Conservation (phyloP, 2,888 invertebrate species). For the Nephrocerus scutellatus region DNA sequence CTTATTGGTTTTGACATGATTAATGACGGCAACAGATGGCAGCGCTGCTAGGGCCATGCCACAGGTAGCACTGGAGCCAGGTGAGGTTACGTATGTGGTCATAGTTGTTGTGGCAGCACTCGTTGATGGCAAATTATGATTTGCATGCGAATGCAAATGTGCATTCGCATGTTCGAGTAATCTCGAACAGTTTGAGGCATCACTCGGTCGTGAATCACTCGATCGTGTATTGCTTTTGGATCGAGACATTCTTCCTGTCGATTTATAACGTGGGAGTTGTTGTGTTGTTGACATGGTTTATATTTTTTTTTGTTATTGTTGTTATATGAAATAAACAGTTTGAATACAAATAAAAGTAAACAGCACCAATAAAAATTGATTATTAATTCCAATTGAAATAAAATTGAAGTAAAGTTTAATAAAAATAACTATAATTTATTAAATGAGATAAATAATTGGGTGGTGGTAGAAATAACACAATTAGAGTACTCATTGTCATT, state of each 20-base stretch:
- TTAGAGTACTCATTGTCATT: too few species aligned
- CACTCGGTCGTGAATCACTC: slow-evolving; percentile 46
- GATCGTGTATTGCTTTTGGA: slow-evolving; percentile 47
- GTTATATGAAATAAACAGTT: too few species aligned
- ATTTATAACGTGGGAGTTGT: too few species aligned
- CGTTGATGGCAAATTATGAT: slow-evolving; percentile 17
- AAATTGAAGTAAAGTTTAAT: too few species aligned
- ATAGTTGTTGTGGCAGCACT: slow-evolving; percentile 24
- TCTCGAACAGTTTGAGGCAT: slow-evolving; percentile 44
- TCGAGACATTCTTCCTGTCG: slow-evolving; percentile 45
- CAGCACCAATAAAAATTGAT: too few species aligned
- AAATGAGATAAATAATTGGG: too few species aligned
- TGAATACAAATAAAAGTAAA: too few species aligned
- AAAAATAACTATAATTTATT: too few species aligned
- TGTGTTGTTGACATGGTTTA: too few species aligned
- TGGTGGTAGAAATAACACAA: too few species aligned
- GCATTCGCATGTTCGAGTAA: slow-evolving; percentile 42
- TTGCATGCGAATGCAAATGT: slow-evolving; percentile 32
- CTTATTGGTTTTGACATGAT: slow-evolving; percentile 36
- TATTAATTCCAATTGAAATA: too few species aligned
- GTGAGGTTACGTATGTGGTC: slow-evolving; percentile 31
- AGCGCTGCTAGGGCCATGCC: slow-evolving; percentile 28
- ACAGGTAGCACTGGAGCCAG: slow-evolving; percentile 31
- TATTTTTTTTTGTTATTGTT: too few species aligned
- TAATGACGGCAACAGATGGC: slow-evolving; percentile 24